Evolutionary conservation across 2,797 vertebrate species (phyloP).

Genomic region (Pogoniulus pusillus): DNA sequence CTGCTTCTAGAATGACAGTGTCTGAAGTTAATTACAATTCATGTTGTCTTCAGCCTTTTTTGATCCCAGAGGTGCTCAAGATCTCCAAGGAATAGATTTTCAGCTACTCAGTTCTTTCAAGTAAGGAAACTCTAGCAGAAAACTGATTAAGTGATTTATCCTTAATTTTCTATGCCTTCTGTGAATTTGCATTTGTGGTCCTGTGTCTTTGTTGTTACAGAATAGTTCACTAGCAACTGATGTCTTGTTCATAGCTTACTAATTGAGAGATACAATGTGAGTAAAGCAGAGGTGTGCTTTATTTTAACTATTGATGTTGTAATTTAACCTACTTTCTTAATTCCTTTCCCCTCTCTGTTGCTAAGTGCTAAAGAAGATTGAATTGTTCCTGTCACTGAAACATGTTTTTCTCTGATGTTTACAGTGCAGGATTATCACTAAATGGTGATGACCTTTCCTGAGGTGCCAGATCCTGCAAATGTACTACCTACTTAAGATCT

Average conservation of each 20-base stretch:
- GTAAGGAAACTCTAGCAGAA: neutral
- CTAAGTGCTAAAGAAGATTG: neutral
- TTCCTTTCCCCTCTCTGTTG: neutral
- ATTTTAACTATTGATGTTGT: slow-evolving; percentile 1
- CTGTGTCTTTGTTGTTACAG: neutral
- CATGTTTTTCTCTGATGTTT: neutral
- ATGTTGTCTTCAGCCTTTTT: neutral
- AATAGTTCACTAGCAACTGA: neutral
- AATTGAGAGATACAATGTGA: neutral
- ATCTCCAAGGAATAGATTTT: neutral
- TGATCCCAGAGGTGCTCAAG: neutral
- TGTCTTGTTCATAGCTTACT: neutral
- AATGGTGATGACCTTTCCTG: neutral
- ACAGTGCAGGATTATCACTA: neutral
- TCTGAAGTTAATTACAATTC: neutral
- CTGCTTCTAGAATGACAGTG: neutral
- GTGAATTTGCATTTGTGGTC: neutral
- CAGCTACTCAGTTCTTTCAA: neutral
- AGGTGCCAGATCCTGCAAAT: neutral
- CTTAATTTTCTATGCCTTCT: neutral
- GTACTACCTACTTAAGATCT: neutral
- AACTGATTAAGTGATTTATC: neutral
- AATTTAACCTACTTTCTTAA: neutral
- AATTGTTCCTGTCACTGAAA: neutral
- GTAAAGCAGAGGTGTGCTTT: neutral